These are phyloP conservation scores for Saccostrea glomerata DNA, from an alignment of 1,140 invertebrate species.

Conservation along the genomic window DNA sequence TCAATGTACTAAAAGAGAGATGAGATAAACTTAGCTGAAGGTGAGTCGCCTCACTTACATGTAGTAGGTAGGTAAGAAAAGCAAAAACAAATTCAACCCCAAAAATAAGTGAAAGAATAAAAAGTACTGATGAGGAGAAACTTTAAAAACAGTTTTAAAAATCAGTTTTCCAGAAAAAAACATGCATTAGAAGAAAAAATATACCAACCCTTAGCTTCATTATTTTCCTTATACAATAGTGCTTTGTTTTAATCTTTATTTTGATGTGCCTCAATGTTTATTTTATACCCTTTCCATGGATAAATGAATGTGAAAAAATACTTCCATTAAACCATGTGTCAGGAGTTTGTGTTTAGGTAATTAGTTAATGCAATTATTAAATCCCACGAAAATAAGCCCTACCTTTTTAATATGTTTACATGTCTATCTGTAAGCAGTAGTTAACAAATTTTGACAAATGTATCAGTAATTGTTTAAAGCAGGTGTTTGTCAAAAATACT, in stretches of 20 bases:
- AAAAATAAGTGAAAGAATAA: not conserved
- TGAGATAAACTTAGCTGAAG: not conserved
- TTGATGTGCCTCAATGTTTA: not conserved
- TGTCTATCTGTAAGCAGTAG: slow-evolving; percentile 13
- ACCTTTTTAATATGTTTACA: slow-evolving; percentile 19
- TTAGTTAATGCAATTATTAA: not conserved
- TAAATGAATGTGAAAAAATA: not conserved
- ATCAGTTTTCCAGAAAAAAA: not conserved
- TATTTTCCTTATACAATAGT: not conserved
- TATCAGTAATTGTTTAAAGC: not conserved
- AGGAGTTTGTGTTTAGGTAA: not conserved
- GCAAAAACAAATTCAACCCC: not conserved
- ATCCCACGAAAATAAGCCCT: not conserved
- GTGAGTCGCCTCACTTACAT: not conserved
- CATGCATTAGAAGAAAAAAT: not conserved
- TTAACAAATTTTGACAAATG: not conserved
- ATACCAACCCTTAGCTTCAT: not conserved
- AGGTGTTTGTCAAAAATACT: not conserved
- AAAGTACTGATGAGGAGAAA: not conserved
- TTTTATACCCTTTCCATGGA: not conserved
- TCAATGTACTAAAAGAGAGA: slow-evolving; percentile 41
- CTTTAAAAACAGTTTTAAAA: not conserved
- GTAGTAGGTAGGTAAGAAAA: not conserved
- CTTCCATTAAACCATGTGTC: not conserved
- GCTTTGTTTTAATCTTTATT: too few species aligned